Evolutionary conservation across 2,888 invertebrate genomes (phyloP).

Genomic region (Plemyria rubiginata): DNA sequence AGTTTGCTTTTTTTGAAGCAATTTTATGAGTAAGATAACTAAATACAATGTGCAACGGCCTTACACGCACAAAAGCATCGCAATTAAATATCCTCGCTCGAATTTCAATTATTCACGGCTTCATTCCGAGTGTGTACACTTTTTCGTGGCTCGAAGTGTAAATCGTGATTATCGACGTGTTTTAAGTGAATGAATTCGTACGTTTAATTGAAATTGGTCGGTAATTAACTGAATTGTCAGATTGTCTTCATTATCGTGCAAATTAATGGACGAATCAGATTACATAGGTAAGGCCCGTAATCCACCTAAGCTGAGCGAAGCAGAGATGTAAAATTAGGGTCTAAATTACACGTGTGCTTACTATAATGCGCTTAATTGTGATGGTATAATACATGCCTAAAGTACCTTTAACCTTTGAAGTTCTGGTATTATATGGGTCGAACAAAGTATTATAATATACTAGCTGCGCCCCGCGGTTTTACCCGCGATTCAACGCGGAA

Average conservation of each 20-base stretch:
- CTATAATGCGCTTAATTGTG: neutral
- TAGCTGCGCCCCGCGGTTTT: too few relatives aligned
- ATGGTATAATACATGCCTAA: neutral
- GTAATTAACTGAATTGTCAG: constrained; percentile 28
- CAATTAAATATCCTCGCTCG: constrained; percentile 37
- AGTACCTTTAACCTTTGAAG: neutral
- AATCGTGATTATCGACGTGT: constrained; percentile 33
- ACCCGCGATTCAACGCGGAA: too few relatives aligned
- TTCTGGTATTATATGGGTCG: neutral
- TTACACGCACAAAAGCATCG: constrained; percentile 37
- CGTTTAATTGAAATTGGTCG: constrained; percentile 27
- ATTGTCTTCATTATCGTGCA: constrained; percentile 22
- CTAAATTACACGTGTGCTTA: neutral
- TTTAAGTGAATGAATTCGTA: constrained; percentile 31
- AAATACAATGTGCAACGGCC: neutral
- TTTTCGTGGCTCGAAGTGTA: constrained; percentile 33
- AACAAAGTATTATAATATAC: too few relatives aligned
- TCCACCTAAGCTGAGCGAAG: neutral
- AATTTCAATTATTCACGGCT: constrained; percentile 30
- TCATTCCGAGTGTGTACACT: constrained; percentile 24
- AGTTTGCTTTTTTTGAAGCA: too few relatives aligned
- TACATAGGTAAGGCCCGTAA: constrained; percentile 6
- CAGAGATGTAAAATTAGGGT: neutral
- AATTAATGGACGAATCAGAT: constrained; percentile 18
- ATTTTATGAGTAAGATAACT: neutral